A percentile compares a stretch with the other conserved stretches of the same genome.
Conservation (phyloP, 2,797 vertebrate genomes). For the Rhabdomys pumilio region DNA sequence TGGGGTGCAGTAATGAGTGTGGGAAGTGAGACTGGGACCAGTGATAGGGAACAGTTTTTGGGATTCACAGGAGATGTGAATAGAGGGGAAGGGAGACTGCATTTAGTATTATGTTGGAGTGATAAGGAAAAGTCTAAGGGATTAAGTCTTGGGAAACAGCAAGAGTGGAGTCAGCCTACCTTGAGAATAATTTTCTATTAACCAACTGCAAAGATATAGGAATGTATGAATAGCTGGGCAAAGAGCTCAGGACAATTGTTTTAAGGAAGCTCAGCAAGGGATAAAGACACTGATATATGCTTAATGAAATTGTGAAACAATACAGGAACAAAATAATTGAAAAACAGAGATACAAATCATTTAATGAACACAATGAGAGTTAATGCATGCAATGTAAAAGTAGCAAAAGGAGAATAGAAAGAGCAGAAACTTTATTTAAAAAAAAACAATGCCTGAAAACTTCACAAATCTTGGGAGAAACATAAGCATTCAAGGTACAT, state of each 20-base stretch:
- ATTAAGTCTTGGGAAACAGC: background rate
- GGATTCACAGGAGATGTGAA: background rate
- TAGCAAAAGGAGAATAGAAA: background rate
- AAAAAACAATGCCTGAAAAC: background rate
- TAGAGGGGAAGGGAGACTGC: background rate
- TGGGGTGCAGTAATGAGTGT: background rate
- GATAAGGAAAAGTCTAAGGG: background rate
- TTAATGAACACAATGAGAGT: background rate
- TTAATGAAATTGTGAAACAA: background rate
- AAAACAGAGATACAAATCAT: background rate
- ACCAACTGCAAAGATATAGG: background rate
- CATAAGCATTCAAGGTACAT: background rate
- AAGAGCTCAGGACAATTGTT: background rate
- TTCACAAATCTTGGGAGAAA: background rate
- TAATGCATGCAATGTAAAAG: background rate
- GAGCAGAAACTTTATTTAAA: background rate
- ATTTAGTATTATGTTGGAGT: background rate
- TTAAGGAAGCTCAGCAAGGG: background rate
- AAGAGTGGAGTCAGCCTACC: background rate
- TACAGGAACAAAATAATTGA: background rate
- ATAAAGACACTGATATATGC: background rate
- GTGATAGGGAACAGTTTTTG: background rate
- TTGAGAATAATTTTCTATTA: background rate
- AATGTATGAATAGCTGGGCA: background rate
- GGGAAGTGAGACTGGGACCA: background rate